Evolutionary conservation across 2,113 vertebrate species (phyloP).

Genomic region (Tragelaphus strepsiceros): DNA sequence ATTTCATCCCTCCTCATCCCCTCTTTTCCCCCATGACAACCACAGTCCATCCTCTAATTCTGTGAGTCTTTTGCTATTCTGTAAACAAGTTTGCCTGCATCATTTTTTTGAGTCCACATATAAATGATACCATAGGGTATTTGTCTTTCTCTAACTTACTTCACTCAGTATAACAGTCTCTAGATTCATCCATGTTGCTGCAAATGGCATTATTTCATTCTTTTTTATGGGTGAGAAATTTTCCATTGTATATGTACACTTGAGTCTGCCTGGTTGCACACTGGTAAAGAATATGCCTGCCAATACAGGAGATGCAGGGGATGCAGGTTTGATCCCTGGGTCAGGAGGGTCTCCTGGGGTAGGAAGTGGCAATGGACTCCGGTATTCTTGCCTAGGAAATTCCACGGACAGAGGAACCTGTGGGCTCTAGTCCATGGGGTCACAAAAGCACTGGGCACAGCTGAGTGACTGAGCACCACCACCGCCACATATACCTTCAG

Average conservation of each 20-base stretch:
- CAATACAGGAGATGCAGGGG: neutral
- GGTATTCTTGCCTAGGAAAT: neutral
- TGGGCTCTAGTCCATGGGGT: neutral
- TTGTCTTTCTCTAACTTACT: neutral
- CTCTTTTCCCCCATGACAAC: neutral
- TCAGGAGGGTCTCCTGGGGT: neutral
- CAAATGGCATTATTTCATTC: neutral
- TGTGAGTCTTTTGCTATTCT: neutral
- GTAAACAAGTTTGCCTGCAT: neutral
- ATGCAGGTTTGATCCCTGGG: neutral
- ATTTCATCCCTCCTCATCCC: fast-evolving
- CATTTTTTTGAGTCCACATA: neutral
- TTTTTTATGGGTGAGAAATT: neutral
- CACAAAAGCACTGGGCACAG: neutral
- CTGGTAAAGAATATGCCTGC: neutral
- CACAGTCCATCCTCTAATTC: neutral
- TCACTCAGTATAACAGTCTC: neutral
- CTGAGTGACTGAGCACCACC: neutral
- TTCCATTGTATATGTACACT: neutral
- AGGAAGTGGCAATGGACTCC: neutral
- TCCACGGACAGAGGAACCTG: neutral
- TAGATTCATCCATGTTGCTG: neutral
- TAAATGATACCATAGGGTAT: neutral
- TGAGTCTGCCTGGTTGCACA: fast-evolving
- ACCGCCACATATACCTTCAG: neutral